These are phyloP conservation scores for Psittacus erithacus DNA, from an alignment of 2,113 vertebrate species.

Conservation along the genomic window DNA sequence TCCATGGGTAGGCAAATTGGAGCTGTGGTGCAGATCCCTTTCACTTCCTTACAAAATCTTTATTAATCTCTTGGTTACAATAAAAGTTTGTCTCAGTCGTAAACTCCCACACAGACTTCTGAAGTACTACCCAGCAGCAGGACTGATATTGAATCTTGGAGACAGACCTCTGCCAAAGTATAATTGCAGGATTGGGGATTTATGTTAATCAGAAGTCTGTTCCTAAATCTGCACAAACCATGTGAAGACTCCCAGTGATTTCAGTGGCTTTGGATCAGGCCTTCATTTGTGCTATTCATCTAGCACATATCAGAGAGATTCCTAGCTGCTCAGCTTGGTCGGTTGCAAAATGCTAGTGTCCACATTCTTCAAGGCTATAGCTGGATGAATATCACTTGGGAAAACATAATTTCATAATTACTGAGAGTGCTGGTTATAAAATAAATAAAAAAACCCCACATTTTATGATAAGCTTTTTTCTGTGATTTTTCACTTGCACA, in stretches of 20 bases:
- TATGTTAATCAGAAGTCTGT: neutral
- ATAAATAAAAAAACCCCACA: no score
- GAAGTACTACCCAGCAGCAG: neutral
- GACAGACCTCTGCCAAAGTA: neutral
- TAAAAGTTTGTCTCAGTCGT: neutral
- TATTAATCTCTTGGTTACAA: neutral
- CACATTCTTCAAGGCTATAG: neutral
- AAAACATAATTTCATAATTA: neutral
- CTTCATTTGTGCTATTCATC: neutral
- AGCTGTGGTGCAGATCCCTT: neutral
- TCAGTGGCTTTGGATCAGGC: neutral
- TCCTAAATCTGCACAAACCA: neutral
- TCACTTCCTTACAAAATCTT: neutral
- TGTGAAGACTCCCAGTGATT: neutral
- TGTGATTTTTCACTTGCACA: neutral
- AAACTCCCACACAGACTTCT: neutral
- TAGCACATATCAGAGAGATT: neutral
- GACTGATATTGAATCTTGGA: neutral
- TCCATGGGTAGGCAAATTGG: neutral
- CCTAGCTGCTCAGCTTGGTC: neutral
- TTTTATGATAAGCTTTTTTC: accelerated
- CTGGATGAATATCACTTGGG: neutral
- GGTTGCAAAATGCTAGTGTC: neutral
- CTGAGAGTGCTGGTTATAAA: neutral
- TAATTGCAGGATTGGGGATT: neutral